Percentiles rank a stretch among this genome's conserved stretches.
phyloP scores from a whole-genome alignment of 2,888 invertebrate genomes.

The Scrobipalpa atriplicella region DNA sequence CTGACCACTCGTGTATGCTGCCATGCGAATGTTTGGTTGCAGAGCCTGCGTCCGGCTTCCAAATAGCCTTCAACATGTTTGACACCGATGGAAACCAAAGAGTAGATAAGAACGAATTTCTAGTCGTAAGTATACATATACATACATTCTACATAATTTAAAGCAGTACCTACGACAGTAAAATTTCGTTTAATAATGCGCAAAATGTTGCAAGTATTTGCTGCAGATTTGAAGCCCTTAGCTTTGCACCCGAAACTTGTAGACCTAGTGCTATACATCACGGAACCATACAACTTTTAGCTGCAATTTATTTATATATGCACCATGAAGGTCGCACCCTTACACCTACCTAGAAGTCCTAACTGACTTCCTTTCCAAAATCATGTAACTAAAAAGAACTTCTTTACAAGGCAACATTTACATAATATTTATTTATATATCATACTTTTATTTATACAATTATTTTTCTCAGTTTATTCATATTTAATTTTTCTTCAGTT shows the following conservation, averaged over 20 bases:
- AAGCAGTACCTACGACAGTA: background rate
- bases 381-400: background rate
- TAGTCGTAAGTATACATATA: conserved; percentile 95
- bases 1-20: conserved; percentile 8
- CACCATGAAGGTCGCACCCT: background rate
- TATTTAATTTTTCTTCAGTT: conserved; percentile 44
- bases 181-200: background rate
- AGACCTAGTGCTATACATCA: background rate
- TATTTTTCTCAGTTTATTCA: no score
- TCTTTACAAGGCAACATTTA: conserved; percentile 24
- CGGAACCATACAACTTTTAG: background rate
- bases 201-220: conserved; percentile 2
- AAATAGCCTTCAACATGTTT: conserved; percentile 99
- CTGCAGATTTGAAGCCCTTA: background rate
- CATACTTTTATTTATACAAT: conserved; percentile 42
- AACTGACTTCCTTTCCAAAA: background rate
- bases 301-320: background rate
- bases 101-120: conserved; percentile 98
- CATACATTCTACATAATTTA: background rate
- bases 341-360: background rate
- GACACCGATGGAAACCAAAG: conserved; percentile 98
- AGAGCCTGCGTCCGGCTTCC: conserved; percentile 98
- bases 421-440: conserved; percentile 45
- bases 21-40: conserved; percentile 56
- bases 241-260: background rate